These are phyloP conservation scores for Ceriagrion tenellum DNA, from an alignment of 2,888 invertebrate genomes.

Conservation along the genomic window DNA sequence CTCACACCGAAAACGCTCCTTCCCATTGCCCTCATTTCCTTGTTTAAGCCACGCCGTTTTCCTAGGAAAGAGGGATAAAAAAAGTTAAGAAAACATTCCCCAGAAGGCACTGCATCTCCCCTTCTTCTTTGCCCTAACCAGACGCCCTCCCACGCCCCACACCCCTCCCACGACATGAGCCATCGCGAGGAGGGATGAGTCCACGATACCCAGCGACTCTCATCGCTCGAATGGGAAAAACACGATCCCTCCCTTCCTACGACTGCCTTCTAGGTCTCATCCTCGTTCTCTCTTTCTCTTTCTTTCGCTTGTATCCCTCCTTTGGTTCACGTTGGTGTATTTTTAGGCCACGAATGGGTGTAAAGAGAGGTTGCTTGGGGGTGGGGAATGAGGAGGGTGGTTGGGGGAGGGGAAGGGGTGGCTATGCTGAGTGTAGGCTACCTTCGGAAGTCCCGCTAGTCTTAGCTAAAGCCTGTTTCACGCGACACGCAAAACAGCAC, in stretches of 20 bases:
- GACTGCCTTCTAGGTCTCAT: too few relatives aligned
- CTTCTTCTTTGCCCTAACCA: not conserved
- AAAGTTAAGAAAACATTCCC: not conserved
- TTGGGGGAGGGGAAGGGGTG: too few relatives aligned
- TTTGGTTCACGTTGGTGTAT: conserved; percentile 20
- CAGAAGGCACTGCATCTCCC: not conserved
- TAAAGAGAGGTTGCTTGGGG: not conserved
- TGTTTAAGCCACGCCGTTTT: not conserved
- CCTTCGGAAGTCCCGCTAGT: too few relatives aligned
- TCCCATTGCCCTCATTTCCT: not conserved
- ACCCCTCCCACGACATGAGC: not conserved
- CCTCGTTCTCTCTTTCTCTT: not conserved
- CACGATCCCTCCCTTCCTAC: not conserved
- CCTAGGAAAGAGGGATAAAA: not conserved
- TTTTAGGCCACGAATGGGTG: conserved; percentile 26
- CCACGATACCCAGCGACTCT: not conserved
- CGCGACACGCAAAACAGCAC: too few relatives aligned
- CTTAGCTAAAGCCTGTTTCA: too few relatives aligned
- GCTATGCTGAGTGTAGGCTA: too few relatives aligned
- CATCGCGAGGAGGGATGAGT: not conserved
- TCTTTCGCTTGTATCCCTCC: not conserved
- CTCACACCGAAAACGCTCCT: not conserved
- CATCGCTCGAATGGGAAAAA: conserved; percentile 8
- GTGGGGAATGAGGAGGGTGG: too few relatives aligned
- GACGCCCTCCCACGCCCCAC: not conserved